Conservation (phyloP, 1,140 invertebrate genomes). For the Anoplolepis gracilipes region DNA sequence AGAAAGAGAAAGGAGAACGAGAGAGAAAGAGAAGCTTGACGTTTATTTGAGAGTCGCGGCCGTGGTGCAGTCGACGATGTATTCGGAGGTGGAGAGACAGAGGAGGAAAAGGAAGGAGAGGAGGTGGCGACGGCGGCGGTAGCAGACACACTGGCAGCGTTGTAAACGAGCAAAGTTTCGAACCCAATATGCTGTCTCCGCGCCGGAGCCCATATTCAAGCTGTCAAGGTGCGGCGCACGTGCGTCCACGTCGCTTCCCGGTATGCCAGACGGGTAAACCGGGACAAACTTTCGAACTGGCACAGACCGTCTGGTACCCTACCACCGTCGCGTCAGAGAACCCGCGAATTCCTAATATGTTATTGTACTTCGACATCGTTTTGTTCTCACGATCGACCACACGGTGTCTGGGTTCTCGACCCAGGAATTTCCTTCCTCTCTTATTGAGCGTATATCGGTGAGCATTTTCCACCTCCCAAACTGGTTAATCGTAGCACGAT, state of each 20-base stretch:
- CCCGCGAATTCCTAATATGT: conserved; percentile 74
- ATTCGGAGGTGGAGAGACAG: conserved; percentile 23
- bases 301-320: conserved; percentile 82
- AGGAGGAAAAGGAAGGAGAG: conserved; percentile 16
- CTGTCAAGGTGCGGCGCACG: conserved; percentile 77
- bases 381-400: conserved; percentile 67
- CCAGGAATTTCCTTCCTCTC: conserved; percentile 64
- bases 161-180: conserved; percentile 80
- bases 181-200: conserved; percentile 78
- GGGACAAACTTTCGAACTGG: conserved; percentile 85
- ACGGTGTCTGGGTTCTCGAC: conserved; percentile 39
- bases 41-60: conserved; percentile 31
- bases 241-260: conserved; percentile 71
- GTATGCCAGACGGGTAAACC: conserved; percentile 81
- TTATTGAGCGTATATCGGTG: not conserved
- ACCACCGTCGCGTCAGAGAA: conserved; percentile 61
- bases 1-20: not conserved
- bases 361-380: conserved; percentile 69
- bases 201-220: conserved; percentile 75
- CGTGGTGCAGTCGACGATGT: not conserved
- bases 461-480: not conserved
- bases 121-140: conserved; percentile 26
- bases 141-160: conserved; percentile 71
- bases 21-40: conserved; percentile 29
- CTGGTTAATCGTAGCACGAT: not conserved